Evolutionary conservation across 1,140 invertebrate species (phyloP).

Genomic region (Bombus haemorrhoidalis): DNA sequence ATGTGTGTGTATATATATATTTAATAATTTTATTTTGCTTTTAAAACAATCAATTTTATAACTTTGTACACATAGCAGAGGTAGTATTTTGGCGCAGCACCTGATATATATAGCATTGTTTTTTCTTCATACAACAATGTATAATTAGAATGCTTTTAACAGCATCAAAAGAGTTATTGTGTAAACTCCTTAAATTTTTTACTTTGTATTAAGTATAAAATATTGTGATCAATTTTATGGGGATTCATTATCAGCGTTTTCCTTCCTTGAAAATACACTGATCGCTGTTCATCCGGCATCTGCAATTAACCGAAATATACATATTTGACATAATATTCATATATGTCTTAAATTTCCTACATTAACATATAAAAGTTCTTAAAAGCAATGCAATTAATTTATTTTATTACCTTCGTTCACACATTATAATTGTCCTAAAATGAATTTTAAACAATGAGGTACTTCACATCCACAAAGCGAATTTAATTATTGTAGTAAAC

Average conservation of each 20-base stretch:
- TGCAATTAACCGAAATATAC: slow-evolving; percentile 58
- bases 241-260: slow-evolving; percentile 61
- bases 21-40: slow-evolving; percentile 70
- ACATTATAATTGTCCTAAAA: slow-evolving; percentile 21
- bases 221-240: slow-evolving; percentile 46
- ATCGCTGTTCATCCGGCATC: slow-evolving; percentile 65
- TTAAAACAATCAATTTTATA: slow-evolving; percentile 73
- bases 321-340: background rate
- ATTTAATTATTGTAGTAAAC: slow-evolving; percentile 18
- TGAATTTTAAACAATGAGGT: background rate
- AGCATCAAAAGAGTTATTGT: slow-evolving; percentile 37
- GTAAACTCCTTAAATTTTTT: slow-evolving; percentile 40
- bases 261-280: slow-evolving; percentile 62
- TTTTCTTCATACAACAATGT: slow-evolving; percentile 36
- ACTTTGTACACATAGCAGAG: slow-evolving; percentile 79
- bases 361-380: slow-evolving; percentile 30
- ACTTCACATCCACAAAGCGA: slow-evolving; percentile 3
- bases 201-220: slow-evolving; percentile 54
- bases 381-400: slow-evolving; percentile 29
- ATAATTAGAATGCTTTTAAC: slow-evolving; percentile 42
- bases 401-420: slow-evolving; percentile 32
- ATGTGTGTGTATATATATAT: slow-evolving; percentile 61
- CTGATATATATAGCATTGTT: slow-evolving; percentile 66
- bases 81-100: slow-evolving; percentile 78
- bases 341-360: background rate